These are phyloP conservation scores for Atta colombica DNA, from an alignment of 1,140 invertebrate genomes.

Conservation along the genomic window DNA sequence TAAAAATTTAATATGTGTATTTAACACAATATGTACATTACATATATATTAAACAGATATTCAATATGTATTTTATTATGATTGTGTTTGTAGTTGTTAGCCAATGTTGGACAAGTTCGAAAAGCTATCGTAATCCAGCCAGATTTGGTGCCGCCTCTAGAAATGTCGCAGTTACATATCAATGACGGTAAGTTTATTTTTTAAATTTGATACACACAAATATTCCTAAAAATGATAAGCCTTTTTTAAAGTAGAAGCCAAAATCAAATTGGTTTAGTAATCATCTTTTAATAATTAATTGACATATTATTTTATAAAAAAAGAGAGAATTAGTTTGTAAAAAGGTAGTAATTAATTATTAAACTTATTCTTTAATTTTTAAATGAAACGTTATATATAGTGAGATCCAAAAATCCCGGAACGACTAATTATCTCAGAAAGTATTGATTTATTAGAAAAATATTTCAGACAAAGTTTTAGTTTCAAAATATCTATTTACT, in stretches of 20 bases:
- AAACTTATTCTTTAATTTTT: slow-evolving; percentile 3
- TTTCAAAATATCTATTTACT: too few relatives aligned
- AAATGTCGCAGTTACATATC: slow-evolving; percentile 90
- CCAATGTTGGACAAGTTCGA: slow-evolving; percentile 93
- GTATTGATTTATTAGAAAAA: too few relatives aligned
- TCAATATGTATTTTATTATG: slow-evolving; percentile 33
- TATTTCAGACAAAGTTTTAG: too few relatives aligned
- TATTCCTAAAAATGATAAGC: neutral
- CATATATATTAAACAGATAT: slow-evolving; percentile 3
- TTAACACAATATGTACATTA: neutral
- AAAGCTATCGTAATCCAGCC: slow-evolving; percentile 91
- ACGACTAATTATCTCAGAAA: too few relatives aligned
- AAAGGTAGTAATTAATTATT: neutral
- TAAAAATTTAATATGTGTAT: neutral
- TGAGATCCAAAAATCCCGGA: too few relatives aligned
- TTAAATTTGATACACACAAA: neutral
- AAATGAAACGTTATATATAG: neutral
- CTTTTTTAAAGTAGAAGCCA: neutral
- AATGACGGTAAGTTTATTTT: slow-evolving; percentile 87
- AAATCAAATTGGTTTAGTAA: neutral
- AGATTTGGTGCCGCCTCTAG: slow-evolving; percentile 89
- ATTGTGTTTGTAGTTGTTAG: slow-evolving; percentile 88
- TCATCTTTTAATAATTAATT: slow-evolving; percentile 9
- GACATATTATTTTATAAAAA: neutral
- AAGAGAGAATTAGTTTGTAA: neutral